Evolutionary conservation across 1,140 invertebrate species (phyloP).

Genomic region (Anthonomus grandis): DNA sequence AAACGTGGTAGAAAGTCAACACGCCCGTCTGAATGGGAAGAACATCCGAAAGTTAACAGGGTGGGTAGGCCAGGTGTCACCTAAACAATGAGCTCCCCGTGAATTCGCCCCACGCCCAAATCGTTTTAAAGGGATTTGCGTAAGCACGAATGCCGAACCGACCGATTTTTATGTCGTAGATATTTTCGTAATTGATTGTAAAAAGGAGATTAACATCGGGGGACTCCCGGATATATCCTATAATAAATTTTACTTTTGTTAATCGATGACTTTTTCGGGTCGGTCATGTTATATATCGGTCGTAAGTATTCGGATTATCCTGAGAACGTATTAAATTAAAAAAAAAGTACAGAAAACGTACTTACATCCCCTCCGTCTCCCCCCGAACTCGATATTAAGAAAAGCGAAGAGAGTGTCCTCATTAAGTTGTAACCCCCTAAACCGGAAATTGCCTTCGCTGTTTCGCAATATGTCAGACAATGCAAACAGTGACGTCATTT

Average conservation of each 20-base stretch:
- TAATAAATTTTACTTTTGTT: conserved; percentile 19
- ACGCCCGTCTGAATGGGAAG: conserved; percentile 19
- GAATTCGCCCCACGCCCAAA: conserved; percentile 18
- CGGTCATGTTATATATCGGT: background rate
- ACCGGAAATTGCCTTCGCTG: conserved; percentile 39
- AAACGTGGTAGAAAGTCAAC: conserved; percentile 22
- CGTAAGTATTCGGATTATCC: background rate
- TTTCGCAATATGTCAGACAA: conserved; percentile 41
- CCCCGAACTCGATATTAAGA: too few species aligned
- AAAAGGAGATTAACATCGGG: conserved; percentile 17
- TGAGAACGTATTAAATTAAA: background rate
- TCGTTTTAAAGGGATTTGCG: conserved; percentile 12
- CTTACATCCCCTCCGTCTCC: background rate
- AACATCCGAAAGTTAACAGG: conserved; percentile 19
- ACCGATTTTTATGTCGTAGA: conserved; percentile 16
- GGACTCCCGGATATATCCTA: conserved; percentile 7
- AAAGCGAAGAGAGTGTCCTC: background rate
- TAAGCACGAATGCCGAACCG: conserved; percentile 15
- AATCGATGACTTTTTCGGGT: conserved; percentile 1
- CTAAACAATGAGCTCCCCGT: conserved; percentile 11
- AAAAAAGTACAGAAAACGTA: background rate
- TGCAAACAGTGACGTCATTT: conserved; percentile 40
- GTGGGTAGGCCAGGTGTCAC: conserved; percentile 23
- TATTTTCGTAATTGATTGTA: conserved; percentile 24
- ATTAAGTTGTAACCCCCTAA: conserved; percentile 17